A percentile compares a stretch with the other conserved stretches of the same genome.
These are phyloP conservation scores for Cairina moschata DNA, from an alignment of 2,113 vertebrate genomes.

Conservation along the genomic window DNA sequence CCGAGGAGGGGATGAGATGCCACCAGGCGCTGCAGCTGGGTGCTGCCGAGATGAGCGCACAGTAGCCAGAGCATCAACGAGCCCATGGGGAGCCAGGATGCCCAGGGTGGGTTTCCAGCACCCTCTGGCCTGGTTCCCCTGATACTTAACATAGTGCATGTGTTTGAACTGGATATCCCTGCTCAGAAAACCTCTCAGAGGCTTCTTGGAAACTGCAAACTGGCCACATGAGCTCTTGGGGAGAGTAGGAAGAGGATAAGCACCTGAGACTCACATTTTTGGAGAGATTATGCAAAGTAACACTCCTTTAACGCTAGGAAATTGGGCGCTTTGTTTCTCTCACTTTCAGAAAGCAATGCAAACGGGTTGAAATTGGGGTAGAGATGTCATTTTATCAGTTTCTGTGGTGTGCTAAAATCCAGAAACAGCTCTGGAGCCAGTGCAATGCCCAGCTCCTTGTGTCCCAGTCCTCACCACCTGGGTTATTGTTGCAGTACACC, in stretches of 20 bases:
- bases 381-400: not conserved
- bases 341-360: not conserved
- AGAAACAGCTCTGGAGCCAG: not conserved
- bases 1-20: not conserved
- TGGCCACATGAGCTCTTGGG: not conserved
- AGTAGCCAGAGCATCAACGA: rapidly evolving
- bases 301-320: not conserved
- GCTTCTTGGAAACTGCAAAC: not conserved
- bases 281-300: not conserved
- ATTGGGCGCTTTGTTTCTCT: not conserved
- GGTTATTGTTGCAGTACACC: not conserved
- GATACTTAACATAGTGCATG: rapidly evolving
- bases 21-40: not conserved
- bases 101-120: not conserved
- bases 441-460: not conserved
- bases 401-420: not conserved
- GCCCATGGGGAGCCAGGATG: not conserved
- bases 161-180: not conserved
- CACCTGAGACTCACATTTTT: not conserved
- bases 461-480: rapidly evolving
- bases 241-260: not conserved
- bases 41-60: rapidly evolving
- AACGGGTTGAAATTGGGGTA: not conserved
- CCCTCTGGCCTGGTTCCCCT: not conserved
- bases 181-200: not conserved